Conservation (phyloP, 2,888 invertebrate genomes). For the Drosophila ustulata region DNA sequence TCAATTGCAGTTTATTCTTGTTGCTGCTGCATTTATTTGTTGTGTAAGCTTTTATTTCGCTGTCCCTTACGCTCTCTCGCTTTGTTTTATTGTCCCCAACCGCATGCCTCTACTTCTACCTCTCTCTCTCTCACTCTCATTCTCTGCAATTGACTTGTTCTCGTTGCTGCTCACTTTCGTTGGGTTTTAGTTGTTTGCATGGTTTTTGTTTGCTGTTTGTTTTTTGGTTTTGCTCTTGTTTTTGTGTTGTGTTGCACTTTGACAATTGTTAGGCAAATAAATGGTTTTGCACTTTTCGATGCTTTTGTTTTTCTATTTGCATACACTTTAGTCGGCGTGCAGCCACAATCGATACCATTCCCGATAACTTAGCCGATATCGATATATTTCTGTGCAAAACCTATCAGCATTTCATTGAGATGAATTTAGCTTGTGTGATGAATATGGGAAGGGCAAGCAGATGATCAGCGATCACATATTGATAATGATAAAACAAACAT, state of each 20-base stretch:
- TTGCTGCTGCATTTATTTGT: constrained; percentile 4
- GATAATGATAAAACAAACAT: neutral
- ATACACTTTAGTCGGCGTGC: neutral
- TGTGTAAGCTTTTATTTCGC: neutral
- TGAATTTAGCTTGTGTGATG: neutral
- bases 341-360: neutral
- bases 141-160: constrained; percentile 6
- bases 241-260: neutral
- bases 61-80: constrained; percentile 4
- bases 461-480: neutral
- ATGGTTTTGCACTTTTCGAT: neutral
- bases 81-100: constrained; percentile 5
- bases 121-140: neutral
- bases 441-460: neutral
- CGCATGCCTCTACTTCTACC: neutral
- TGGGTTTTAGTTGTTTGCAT: constrained; percentile 7
- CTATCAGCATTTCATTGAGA: neutral
- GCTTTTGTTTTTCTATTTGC: neutral
- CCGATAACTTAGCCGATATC: neutral
- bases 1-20: constrained; percentile 2
- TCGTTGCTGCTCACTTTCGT: constrained; percentile 6
- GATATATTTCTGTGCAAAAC: neutral
- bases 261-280: neutral
- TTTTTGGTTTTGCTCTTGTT: neutral
- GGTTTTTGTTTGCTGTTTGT: neutral